phyloP scores from a whole-genome alignment of 1,140 invertebrate species.

The Elysia chlorotica region DNA sequence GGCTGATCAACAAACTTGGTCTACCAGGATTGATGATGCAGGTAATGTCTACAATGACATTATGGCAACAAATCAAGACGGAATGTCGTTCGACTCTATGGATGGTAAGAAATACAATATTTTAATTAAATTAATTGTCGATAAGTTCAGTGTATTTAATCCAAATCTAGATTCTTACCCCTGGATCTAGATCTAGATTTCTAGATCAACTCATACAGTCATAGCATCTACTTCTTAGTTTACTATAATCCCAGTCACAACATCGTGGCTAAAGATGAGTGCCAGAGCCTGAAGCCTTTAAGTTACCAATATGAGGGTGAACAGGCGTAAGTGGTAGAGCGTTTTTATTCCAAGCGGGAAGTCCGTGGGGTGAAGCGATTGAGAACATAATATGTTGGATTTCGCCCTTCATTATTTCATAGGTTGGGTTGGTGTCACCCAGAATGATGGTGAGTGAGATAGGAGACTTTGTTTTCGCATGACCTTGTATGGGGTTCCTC shows the following conservation, averaged over 20 bases:
- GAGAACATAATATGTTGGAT: no score
- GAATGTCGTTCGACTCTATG: neutral
- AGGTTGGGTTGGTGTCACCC: no score
- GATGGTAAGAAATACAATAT: neutral
- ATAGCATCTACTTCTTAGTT: neutral
- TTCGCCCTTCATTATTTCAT: no score
- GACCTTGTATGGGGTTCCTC: no score
- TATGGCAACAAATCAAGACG: neutral
- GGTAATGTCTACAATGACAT: neutral
- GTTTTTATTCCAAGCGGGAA: no score
- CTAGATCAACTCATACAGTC: no score
- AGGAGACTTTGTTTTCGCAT: no score
- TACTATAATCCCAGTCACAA: neutral
- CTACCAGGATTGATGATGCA: conserved; percentile 1
- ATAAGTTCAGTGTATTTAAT: neutral
- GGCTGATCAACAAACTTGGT: conserved; percentile 18
- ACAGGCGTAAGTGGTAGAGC: no score
- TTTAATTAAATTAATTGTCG: neutral
- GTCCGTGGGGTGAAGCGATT: no score
- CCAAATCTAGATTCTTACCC: neutral
- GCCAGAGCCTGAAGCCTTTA: no score
- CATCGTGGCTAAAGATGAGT: neutral
- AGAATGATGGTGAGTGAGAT: no score
- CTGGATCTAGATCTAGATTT: neutral
- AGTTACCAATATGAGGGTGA: no score